These are phyloP conservation scores for Ectemnius continuus DNA, from an alignment of 2,888 invertebrate species.

Conservation along the genomic window DNA sequence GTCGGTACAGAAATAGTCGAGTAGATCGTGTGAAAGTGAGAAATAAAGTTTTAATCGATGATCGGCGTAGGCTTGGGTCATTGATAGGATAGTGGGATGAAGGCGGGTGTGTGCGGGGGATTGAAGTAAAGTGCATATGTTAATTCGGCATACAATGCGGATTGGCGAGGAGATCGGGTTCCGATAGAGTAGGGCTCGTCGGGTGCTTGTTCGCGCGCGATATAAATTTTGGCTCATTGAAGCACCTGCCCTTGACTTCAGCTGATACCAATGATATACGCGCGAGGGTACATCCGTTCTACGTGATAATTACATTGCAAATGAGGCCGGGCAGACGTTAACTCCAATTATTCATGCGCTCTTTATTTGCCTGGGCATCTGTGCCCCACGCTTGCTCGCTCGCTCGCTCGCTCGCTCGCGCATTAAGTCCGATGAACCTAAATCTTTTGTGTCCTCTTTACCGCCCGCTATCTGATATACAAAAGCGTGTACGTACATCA, in stretches of 20 bases:
- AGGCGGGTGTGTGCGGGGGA: background rate
- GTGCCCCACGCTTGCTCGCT: background rate
- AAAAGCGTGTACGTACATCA: background rate
- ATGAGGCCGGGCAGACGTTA: slow-evolving; percentile 8
- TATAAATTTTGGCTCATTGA: slow-evolving; percentile 20
- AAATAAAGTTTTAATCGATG: too few species aligned
- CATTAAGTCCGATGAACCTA: slow-evolving; percentile 3
- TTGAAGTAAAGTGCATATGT: background rate
- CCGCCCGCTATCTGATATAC: background rate
- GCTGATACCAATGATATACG: slow-evolving; percentile 26
- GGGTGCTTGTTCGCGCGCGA: background rate
- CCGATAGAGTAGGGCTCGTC: slow-evolving; percentile 12
- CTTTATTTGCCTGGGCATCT: slow-evolving; percentile 14
- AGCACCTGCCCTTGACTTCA: slow-evolving; percentile 33
- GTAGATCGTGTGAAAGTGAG: too few species aligned
- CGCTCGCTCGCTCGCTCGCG: background rate
- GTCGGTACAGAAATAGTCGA: too few species aligned
- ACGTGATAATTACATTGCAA: slow-evolving; percentile 31
- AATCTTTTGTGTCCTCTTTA: slow-evolving; percentile 6
- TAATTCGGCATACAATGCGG: slow-evolving; percentile 19
- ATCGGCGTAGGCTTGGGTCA: too few species aligned
- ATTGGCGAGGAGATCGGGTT: slow-evolving; percentile 23
- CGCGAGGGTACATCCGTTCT: slow-evolving; percentile 12
- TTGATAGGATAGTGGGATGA: background rate
- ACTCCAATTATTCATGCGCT: slow-evolving; percentile 22